Percentiles rank a stretch among this genome's conserved stretches.
Conservation (phyloP, 92 coral and sea anemone genomes). For the Epizoanthus illoricatus region DNA sequence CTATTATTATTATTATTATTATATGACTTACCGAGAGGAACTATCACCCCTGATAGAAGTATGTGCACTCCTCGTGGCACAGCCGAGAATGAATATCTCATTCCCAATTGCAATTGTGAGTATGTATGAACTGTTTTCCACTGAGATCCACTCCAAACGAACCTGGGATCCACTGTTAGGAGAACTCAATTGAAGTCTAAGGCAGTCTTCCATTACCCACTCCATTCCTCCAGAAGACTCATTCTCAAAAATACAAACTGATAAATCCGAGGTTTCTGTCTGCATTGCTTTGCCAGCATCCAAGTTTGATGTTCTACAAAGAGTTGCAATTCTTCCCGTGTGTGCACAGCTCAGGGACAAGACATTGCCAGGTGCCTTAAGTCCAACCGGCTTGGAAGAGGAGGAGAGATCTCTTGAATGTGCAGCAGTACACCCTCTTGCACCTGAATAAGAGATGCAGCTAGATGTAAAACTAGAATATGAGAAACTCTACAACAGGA, state of each 20-base stretch:
- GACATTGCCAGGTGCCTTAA: slow-evolving; percentile 81
- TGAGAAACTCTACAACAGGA: too few relatives aligned
- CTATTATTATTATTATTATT: too few relatives aligned
- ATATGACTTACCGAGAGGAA: slow-evolving; percentile 28
- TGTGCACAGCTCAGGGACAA: slow-evolving; percentile 90
- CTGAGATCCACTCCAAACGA: slow-evolving; percentile 91
- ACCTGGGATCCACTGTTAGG: slow-evolving; percentile 70
- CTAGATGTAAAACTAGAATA: background rate
- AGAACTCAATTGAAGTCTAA: slow-evolving; percentile 66
- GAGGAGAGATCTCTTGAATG: background rate
- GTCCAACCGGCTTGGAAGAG: slow-evolving; percentile 34
- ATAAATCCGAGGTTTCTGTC: slow-evolving; percentile 44
- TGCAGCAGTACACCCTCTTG: slow-evolving; percentile 16
- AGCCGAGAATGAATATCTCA: slow-evolving; percentile 79
- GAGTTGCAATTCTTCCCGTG: slow-evolving; percentile 92
- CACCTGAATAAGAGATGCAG: background rate
- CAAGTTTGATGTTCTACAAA: slow-evolving; percentile 44
- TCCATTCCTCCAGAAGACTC: slow-evolving; percentile 95
- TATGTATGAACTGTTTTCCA: slow-evolving; percentile 87
- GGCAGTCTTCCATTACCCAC: slow-evolving; percentile 89
- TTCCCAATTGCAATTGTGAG: slow-evolving; percentile 81
- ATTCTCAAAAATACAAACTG: slow-evolving; percentile 93
- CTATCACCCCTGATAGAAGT: slow-evolving; percentile 67
- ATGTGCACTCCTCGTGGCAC: slow-evolving; percentile 75
- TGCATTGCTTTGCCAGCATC: slow-evolving; percentile 24